A percentile compares a stretch with the other conserved stretches of the same genome.
Evolutionary conservation across 2,797 vertebrate species (phyloP).

Genomic region (Lutra lutra): DNA sequence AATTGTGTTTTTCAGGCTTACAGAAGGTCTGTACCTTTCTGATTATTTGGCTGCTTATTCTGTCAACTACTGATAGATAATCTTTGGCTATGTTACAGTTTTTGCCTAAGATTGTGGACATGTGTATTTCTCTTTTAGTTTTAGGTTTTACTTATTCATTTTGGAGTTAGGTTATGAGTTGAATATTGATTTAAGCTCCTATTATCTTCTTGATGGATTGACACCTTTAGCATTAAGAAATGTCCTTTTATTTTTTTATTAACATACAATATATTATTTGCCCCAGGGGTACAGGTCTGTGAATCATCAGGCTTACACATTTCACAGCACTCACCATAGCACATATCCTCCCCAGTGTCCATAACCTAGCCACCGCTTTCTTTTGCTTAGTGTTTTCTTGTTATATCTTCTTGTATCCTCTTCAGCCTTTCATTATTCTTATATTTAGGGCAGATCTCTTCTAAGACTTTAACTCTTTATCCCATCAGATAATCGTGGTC

Average conservation of each 20-base stretch:
- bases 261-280: no score
- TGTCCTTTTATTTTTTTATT: background rate
- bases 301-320: no score
- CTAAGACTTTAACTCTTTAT: background rate
- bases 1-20: background rate
- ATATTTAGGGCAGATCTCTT: background rate
- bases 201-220: background rate
- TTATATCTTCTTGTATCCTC: background rate
- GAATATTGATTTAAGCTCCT: background rate
- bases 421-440: background rate
- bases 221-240: background rate
- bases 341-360: no score
- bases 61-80: background rate
- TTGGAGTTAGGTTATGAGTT: background rate
- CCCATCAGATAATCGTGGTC: background rate
- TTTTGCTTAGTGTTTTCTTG: background rate
- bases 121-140: background rate
- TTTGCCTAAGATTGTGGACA: background rate
- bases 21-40: background rate
- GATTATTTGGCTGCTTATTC: background rate
- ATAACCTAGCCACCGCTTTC: background rate
- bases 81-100: background rate
- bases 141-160: background rate
- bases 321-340: no score
- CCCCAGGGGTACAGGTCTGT: no score